Base-by-base conservation (phyloP, 2,888 invertebrate species). In the Lypha dubia region DNA sequence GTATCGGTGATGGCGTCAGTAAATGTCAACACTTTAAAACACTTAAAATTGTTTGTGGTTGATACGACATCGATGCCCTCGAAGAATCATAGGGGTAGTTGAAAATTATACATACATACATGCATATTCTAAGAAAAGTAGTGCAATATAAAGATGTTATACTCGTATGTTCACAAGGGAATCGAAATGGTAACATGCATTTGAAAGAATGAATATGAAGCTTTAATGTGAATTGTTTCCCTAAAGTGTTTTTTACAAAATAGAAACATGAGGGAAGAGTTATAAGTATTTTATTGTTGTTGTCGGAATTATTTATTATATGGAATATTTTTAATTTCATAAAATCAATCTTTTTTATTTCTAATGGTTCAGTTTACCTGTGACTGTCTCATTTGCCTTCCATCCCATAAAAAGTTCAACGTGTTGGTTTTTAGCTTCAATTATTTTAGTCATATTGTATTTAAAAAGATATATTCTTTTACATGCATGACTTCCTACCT, bases 21-120 rank as follows among this genome's bases (percentile, higher is more conserved):
- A 73, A 67, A 68, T 76, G 71, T 80, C 84, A 84, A 84, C 84
- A 84, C 84, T 80, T 79, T 32, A 60, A 70, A 76, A 76, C 73
- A 76, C 46, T 79, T 46, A 62, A 84, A 76, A 79, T 53, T 76
- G 13, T 44, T 76, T 71, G 76, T 60, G 80, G n/a, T 28, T 67
- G 80, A 13, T 17, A 76, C 75, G 71, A 80, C 67, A 73, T 63
- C 20, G 56, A 15, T 56, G 28, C 53, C 22, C 15, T 35, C 15
- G 67, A 60, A 15, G n/a, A 49, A 41, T 28, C 32, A 75, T 58
- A 51, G 46, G 67, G 46, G 41, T 68, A 53, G 51, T 60, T 56
- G 38, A 73, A 15, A 20, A 49, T 58, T 44, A 1, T n/a, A n/a
- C n/a, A n/a, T n/a, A n/a, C n/a, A n/a, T n/a, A n/a, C n/a, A n/a